Percentiles rank a stretch among this genome's conserved stretches.
Evolutionary conservation across 92 coral and sea anemone genomes (phyloP).

Genomic region (Bergia sp.): DNA sequence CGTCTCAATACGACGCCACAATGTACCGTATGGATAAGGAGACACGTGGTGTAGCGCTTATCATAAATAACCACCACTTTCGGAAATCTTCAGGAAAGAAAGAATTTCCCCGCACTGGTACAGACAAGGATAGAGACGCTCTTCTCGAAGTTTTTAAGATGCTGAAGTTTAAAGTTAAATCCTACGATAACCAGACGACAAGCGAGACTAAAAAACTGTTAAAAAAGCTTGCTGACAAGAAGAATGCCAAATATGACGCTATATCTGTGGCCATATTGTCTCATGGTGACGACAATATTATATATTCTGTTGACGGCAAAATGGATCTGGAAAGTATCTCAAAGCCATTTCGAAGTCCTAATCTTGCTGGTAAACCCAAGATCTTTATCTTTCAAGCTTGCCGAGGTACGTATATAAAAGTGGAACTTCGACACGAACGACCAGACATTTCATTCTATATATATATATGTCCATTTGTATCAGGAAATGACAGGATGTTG

Average conservation of each 20-base stretch:
- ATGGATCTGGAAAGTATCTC: constrained; percentile 60
- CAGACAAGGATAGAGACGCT: constrained; percentile 73
- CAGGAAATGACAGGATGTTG: too few species aligned
- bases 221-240: constrained; percentile 58
- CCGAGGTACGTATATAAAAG: constrained; percentile 53
- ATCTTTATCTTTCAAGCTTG: constrained; percentile 82
- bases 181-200: constrained; percentile 58
- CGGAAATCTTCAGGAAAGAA: constrained; percentile 69
- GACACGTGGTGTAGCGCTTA: constrained; percentile 68
- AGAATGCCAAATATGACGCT: constrained; percentile 61
- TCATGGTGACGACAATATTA: constrained; percentile 75
- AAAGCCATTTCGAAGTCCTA: constrained; percentile 54
- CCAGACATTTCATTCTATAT: too few species aligned
- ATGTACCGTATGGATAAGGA: constrained; percentile 65
- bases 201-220: constrained; percentile 56
- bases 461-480: too few species aligned
- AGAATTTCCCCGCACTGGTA: constrained; percentile 73
- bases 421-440: neutral
- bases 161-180: constrained; percentile 54
- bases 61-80: constrained; percentile 70
- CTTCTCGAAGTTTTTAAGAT: constrained; percentile 48
- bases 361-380: constrained; percentile 79
- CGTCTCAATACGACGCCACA: neutral
- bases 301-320: constrained; percentile 81
- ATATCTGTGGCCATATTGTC: constrained; percentile 64